phyloP scores from a whole-genome alignment of 2,888 invertebrate species.

The Barypeithes pellucidus region DNA sequence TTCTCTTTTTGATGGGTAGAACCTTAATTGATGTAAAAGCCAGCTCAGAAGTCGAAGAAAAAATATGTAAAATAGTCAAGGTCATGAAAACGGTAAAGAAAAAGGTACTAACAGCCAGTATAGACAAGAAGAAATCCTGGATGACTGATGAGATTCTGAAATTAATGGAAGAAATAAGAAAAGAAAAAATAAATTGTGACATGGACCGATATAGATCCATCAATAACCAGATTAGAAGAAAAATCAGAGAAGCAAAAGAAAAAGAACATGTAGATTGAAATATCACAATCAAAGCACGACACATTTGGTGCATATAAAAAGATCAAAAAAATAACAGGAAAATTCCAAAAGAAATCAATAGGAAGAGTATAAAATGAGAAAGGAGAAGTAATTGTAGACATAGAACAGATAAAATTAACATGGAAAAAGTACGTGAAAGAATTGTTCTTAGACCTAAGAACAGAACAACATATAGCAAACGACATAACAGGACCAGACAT shows the following conservation, averaged over 20 bases:
- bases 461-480: no score
- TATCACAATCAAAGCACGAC: background rate
- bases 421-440: no score
- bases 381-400: no score
- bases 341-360: background rate
- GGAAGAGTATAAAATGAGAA: background rate
- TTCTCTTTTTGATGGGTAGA: no score
- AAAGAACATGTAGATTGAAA: background rate
- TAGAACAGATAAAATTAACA: no score
- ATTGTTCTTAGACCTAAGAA: no score
- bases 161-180: slow-evolving; percentile 1
- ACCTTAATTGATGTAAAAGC: background rate
- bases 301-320: background rate
- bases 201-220: background rate
- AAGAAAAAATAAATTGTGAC: background rate
- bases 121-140: background rate
- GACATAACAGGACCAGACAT: no score
- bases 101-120: background rate
- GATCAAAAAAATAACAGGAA: background rate
- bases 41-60: background rate
- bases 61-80: no score
- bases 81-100: background rate
- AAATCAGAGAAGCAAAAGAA: slow-evolving; percentile 7
- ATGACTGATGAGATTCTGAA: background rate
- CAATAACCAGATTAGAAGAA: background rate